A percentile compares a stretch with the other conserved stretches of the same genome.
Conservation (phyloP, 2,113 vertebrate genomes). For the Peucedramus taeniatus region DNA sequence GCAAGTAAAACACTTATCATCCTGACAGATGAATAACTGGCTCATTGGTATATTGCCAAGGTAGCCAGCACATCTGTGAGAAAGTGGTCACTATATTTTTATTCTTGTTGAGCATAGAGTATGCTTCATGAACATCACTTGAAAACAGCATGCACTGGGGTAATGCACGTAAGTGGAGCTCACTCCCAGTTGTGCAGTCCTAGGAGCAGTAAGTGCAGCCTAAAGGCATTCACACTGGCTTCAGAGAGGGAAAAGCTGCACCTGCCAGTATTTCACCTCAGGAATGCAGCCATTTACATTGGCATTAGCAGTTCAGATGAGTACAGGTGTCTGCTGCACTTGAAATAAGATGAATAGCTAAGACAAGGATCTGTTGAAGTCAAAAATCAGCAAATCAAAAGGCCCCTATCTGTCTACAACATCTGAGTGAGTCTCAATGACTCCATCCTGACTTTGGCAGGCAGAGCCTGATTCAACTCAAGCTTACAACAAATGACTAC, state of each 20-base stretch:
- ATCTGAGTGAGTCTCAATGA: background rate
- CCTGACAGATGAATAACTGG: background rate
- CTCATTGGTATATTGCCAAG: background rate
- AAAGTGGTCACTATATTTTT: background rate
- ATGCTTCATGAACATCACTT: background rate
- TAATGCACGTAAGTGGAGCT: background rate
- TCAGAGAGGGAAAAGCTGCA: background rate
- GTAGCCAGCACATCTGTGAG: background rate
- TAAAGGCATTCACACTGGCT: background rate
- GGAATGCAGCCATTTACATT: background rate
- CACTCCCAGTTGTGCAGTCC: background rate
- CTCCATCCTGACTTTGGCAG: background rate
- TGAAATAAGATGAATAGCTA: background rate
- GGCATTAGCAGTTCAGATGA: background rate
- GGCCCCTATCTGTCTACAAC: background rate
- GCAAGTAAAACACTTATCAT: background rate
- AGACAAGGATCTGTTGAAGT: background rate
- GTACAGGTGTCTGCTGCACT: background rate
- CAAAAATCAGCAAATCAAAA: constrained; percentile 8
- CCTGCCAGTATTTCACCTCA: background rate
- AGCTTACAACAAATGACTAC: background rate
- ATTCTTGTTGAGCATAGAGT: background rate
- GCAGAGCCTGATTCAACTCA: background rate
- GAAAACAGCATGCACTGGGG: background rate
- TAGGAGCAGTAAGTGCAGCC: background rate